Base-by-base conservation (phyloP, 2,113 vertebrate genomes). In the Lipophrys pholis region DNA sequence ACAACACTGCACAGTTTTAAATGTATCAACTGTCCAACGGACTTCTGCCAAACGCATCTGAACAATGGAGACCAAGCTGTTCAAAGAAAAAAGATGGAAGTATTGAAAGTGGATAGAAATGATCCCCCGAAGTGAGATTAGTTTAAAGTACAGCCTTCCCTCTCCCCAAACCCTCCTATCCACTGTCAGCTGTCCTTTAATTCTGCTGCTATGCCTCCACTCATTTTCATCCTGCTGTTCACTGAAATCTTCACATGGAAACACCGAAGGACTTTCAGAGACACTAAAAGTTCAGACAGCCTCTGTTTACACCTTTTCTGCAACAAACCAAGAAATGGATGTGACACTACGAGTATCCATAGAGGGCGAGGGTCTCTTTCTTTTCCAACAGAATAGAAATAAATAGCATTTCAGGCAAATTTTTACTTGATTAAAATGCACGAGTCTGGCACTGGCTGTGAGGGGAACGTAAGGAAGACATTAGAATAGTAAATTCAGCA, bases 141-240 rank as follows among this genome's bases (percentile, higher is more conserved):
- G 73, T 50, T 65, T n/a, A 58, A 65, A 63, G 45, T 15, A 6
- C 54, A 84, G 82, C 36, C 62, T 30, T 30, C 78, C 87, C 81
- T 52, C 50, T 66, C 64, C 80, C 80, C 56, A 57, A 68, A 67
- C 73, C 87, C 80, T 67, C 52, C 83, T 85, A 8, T 85, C 80
- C 76, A 62, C 87, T 87, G 66, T 75, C 81, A 9, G 56, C 82
- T 89, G 70, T 85, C 81, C 81, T 82, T 82, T 43, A 50, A 80
- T 41, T 78, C 85, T 87, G 55, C 64, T 80, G 77, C 67, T 77
- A 11, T 90, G 87, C 85, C 87, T 89, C 83, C 78, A 76, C 85
- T 72, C 84, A 83, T 80, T 75, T 43, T 64, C 65, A 74, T 9
- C 39, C 49, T 6, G 1, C 61, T 52, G 11, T 39, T 16, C 17